Percentiles rank a stretch among this genome's conserved stretches.
These are phyloP conservation scores for Samia ricini DNA, from an alignment of 1,140 invertebrate genomes.

Conservation along the genomic window DNA sequence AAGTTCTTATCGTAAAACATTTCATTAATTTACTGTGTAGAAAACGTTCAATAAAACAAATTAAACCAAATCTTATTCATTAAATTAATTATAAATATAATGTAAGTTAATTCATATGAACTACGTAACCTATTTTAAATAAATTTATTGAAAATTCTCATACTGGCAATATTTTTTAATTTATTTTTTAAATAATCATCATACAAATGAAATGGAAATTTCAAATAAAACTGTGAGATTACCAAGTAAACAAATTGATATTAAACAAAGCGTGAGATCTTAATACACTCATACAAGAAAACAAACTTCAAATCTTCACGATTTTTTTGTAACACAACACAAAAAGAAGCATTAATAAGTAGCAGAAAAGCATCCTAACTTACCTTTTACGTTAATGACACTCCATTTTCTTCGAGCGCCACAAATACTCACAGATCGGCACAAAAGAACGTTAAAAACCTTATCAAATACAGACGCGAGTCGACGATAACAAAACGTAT, in stretches of 20 bases:
- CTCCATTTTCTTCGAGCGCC: constrained; percentile 44
- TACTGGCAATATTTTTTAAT: too few species aligned
- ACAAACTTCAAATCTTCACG: not conserved
- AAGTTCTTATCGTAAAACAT: too few species aligned
- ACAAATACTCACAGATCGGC: constrained; percentile 30
- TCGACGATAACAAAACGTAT: constrained; percentile 15
- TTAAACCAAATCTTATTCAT: too few species aligned
- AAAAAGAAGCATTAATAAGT: constrained; percentile 33
- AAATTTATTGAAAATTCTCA: too few species aligned
- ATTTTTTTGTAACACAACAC: constrained; percentile 17
- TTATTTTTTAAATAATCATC: too few species aligned
- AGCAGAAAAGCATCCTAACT: constrained; percentile 22
- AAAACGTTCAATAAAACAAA: too few species aligned
- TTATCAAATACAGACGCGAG: constrained; percentile 5
- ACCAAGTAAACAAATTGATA: not conserved
- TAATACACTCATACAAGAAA: not conserved
- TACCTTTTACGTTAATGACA: constrained; percentile 48
- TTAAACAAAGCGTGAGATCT: not conserved
- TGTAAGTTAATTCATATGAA: too few species aligned
- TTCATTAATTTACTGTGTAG: too few species aligned
- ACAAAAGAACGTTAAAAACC: constrained; percentile 28
- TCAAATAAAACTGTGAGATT: not conserved
- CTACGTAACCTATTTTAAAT: too few species aligned
- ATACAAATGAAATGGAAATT: not conserved
- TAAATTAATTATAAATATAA: too few species aligned